Percentiles rank a stretch among this genome's conserved stretches.
Evolutionary conservation across 2,888 invertebrate species (phyloP).

Genomic region (Tanypteryx hageni): DNA sequence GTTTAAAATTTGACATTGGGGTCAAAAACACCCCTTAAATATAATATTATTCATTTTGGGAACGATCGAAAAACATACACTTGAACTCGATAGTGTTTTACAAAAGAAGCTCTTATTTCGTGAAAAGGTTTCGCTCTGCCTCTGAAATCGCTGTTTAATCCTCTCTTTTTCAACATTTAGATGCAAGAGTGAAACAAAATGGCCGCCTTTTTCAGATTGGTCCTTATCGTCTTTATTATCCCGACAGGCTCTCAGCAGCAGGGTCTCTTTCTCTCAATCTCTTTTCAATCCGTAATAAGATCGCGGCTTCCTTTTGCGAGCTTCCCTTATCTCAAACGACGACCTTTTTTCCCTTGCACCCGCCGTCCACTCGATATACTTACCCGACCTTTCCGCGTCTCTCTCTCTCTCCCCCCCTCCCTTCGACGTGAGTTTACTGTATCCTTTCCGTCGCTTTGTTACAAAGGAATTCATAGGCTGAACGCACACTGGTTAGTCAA

Average conservation of each 20-base stretch:
- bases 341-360: constrained; percentile 25
- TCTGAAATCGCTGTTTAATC: neutral
- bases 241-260: neutral
- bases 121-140: neutral
- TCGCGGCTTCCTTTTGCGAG: constrained; percentile 39
- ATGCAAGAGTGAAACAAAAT: constrained; percentile 51
- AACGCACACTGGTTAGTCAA: too few species aligned
- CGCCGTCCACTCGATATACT: constrained; percentile 51
- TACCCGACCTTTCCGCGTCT: constrained; percentile 1
- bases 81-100: too few species aligned
- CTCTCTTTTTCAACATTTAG: constrained; percentile 5
- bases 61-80: too few species aligned
- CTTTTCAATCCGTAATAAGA: constrained; percentile 52
- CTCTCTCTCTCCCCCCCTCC: constrained; percentile 29
- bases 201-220: constrained; percentile 5
- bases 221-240: neutral
- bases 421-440: neutral
- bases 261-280: neutral
- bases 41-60: too few species aligned
- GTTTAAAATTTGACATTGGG: too few species aligned
- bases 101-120: neutral
- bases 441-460: neutral
- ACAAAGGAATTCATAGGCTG: neutral
- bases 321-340: constrained; percentile 44
- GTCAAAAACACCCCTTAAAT: too few species aligned